Evolutionary conservation across 2,113 vertebrate genomes (phyloP).

Genomic region (Sinocyclocheilus rhinocerous): DNA sequence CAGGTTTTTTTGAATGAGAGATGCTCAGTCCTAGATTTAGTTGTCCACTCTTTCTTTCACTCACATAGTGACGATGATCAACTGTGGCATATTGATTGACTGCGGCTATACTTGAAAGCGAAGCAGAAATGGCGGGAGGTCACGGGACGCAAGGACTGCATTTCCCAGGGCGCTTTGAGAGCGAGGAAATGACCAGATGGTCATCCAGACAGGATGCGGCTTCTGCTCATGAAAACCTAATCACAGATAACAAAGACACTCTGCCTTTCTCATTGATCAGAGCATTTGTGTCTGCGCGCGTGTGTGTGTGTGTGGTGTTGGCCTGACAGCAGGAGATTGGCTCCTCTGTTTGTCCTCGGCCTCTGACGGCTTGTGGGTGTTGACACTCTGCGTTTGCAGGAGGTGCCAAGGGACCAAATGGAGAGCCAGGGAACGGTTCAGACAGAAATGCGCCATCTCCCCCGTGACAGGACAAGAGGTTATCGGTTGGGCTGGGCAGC

Average conservation of each 20-base stretch:
- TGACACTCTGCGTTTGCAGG: constrained; percentile 25
- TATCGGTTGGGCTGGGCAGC: neutral
- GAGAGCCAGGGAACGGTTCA: neutral
- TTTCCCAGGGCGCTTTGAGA: constrained; percentile 46
- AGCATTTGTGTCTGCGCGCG: constrained; percentile 18
- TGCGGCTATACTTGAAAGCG: constrained; percentile 17
- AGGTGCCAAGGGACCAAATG: constrained; percentile 10
- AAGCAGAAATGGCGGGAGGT: constrained; percentile 24
- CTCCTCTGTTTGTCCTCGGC: constrained; percentile 29
- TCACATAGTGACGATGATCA: constrained; percentile 44
- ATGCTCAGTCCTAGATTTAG: constrained; percentile 5
- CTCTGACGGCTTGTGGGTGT: constrained; percentile 32
- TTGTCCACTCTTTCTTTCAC: neutral
- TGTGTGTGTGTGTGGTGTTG: constrained; percentile 16
- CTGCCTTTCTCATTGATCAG: constrained; percentile 54
- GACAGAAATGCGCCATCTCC: neutral
- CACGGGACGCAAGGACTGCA: constrained; percentile 27
- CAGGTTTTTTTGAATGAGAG: neutral
- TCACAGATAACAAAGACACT: constrained; percentile 47
- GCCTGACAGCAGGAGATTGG: constrained; percentile 42
- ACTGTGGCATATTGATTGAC: constrained; percentile 52
- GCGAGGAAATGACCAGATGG: constrained; percentile 54
- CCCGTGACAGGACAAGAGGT: neutral
- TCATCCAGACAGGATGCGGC: constrained; percentile 34
- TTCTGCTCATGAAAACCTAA: constrained; percentile 49